These are phyloP conservation scores for Ceratosolen solmsi DNA, from an alignment of 1,140 invertebrate species.

Conservation along the genomic window DNA sequence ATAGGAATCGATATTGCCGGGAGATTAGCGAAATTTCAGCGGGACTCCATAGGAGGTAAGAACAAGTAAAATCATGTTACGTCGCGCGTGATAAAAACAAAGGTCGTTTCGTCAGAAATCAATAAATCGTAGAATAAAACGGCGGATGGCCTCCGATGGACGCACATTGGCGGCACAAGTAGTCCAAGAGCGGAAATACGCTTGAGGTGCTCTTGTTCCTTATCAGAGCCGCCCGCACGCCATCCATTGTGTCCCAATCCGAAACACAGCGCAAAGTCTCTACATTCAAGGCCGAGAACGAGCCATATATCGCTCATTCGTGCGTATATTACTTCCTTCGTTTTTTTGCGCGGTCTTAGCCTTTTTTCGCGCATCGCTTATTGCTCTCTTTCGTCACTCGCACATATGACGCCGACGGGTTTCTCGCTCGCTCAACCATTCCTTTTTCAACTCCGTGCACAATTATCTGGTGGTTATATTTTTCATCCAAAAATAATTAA, in stretches of 20 bases:
- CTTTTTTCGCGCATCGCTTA: slow-evolving; percentile 16
- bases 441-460: no score
- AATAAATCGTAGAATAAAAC: slow-evolving; percentile 45
- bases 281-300: slow-evolving; percentile 37
- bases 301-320: slow-evolving; percentile 57
- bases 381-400: slow-evolving; percentile 48
- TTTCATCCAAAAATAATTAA: no score
- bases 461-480: no score
- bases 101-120: slow-evolving; percentile 49
- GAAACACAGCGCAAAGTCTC: slow-evolving; percentile 52
- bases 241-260: slow-evolving; percentile 59
- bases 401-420: slow-evolving; percentile 2
- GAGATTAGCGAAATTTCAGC: slow-evolving; percentile 26
- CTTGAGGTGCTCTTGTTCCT: slow-evolving; percentile 64
- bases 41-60: no score
- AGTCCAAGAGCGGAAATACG: slow-evolving; percentile 63
- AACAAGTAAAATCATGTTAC: slow-evolving; percentile 7
- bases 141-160: slow-evolving; percentile 44
- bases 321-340: slow-evolving; percentile 49
- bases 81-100: slow-evolving; percentile 40
- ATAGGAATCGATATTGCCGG: neutral
- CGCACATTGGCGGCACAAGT: slow-evolving; percentile 42
- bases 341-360: slow-evolving; percentile 40
- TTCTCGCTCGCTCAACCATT: neutral
- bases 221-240: slow-evolving; percentile 59